Evolutionary conservation across 1,140 invertebrate genomes (phyloP).

Genomic region (Papilio polytes): DNA sequence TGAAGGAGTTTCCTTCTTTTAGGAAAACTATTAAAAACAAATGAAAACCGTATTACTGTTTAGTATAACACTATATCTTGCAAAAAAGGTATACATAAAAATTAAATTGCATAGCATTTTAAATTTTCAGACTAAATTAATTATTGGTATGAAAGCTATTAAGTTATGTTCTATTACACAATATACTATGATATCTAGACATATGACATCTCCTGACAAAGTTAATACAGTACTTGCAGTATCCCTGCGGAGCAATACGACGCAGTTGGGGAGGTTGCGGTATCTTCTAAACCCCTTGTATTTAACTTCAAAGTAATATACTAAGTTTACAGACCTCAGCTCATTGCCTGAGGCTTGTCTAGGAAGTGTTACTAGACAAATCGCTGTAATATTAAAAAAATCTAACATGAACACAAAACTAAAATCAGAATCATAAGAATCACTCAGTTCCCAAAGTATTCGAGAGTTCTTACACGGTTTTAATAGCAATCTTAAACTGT

Average conservation of each 20-base stretch:
- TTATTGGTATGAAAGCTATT: too few relatives aligned
- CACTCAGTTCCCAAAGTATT: constrained; percentile 13
- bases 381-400: not conserved
- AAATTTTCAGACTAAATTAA: too few relatives aligned
- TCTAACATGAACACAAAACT: too few relatives aligned
- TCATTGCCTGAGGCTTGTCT: not conserved
- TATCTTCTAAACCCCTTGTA: not conserved
- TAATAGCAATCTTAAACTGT: constrained; percentile 27
- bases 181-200: not conserved
- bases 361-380: not conserved
- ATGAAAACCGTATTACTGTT: too few relatives aligned
- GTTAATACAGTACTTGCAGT: not conserved
- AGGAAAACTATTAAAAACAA: too few relatives aligned
- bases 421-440: constrained; percentile 6
- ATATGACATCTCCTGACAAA: not conserved
- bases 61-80: too few relatives aligned
- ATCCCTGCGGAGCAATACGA: not conserved
- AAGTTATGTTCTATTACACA: not conserved
- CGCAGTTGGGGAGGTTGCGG: not conserved
- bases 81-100: too few relatives aligned
- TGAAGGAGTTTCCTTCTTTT: too few relatives aligned
- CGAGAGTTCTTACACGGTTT: constrained; percentile 28
- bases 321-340: constrained; percentile 3
- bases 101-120: too few relatives aligned
- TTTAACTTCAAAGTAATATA: not conserved